Evolutionary conservation across 1,140 invertebrate genomes (phyloP).

Genomic region (Frieseomelitta varia): DNA sequence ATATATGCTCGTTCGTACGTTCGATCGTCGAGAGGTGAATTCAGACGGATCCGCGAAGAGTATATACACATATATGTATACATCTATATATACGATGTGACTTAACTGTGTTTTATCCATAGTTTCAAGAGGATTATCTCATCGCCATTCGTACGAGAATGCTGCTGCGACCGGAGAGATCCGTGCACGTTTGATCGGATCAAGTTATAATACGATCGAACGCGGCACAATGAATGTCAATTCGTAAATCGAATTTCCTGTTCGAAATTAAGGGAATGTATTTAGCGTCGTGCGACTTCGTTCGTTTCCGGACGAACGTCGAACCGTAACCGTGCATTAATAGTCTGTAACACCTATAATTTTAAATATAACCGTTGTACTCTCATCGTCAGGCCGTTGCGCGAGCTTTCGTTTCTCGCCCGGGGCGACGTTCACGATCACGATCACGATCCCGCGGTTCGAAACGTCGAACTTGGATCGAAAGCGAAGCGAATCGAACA

Average conservation of each 20-base stretch:
- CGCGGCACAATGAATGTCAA: slow-evolving; percentile 36
- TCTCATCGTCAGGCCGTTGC: neutral
- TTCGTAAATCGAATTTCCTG: slow-evolving; percentile 42
- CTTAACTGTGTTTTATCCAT: neutral
- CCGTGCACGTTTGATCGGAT: neutral
- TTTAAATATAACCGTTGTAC: neutral
- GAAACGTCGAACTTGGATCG: no score
- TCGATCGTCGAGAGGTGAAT: neutral
- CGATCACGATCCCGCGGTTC: no score
- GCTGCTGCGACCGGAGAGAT: neutral
- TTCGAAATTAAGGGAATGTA: slow-evolving; percentile 6
- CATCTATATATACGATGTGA: neutral
- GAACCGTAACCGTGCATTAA: neutral
- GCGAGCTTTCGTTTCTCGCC: no score
- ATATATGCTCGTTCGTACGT: neutral
- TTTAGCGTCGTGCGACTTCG: neutral
- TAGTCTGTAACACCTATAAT: neutral
- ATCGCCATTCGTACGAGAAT: neutral
- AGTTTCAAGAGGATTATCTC: neutral
- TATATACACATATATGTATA: neutral
- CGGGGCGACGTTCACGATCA: no score
- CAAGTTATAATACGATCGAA: neutral
- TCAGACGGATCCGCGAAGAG: neutral
- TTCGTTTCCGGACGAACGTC: neutral
- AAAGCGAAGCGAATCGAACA: neutral